Evolutionary conservation across 2,888 invertebrate species (phyloP).

Genomic region (Alloscopus bannaensis): DNA sequence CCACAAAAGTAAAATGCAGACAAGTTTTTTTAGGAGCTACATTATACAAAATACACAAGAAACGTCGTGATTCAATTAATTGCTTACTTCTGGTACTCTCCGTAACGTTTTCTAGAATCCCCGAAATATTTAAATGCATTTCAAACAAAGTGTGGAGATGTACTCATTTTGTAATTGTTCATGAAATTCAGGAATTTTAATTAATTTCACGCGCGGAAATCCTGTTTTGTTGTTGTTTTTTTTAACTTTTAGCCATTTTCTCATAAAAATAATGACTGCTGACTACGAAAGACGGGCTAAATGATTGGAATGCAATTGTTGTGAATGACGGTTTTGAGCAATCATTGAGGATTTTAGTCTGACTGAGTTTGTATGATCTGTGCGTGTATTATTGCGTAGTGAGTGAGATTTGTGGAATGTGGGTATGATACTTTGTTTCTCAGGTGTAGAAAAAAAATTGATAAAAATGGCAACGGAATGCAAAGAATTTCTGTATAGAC

Average conservation of each 20-base stretch:
- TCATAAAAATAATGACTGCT: not conserved
- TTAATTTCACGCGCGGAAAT: not conserved
- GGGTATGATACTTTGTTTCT: not conserved
- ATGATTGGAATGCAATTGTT: constrained; percentile 2
- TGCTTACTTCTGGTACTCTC: constrained; percentile 7
- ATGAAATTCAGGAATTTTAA: not conserved
- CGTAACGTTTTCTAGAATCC: not conserved
- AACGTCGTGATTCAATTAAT: not conserved
- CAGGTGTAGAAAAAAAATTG: constrained; percentile 1
- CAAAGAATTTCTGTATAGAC: not conserved
- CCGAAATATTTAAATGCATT: not conserved
- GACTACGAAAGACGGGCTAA: not conserved
- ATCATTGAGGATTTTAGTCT: not conserved
- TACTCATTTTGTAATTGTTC: not conserved
- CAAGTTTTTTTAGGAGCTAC: not conserved
- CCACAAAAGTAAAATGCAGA: no score
- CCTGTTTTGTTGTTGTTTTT: not conserved
- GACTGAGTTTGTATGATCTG: no score
- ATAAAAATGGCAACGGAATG: constrained; percentile 15
- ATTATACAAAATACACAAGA: no score
- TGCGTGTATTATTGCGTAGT: no score
- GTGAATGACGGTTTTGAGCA: not conserved
- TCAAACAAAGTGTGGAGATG: not conserved
- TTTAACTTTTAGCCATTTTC: not conserved
- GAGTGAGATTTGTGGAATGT: no score